Percentiles rank a stretch among this genome's conserved stretches.
Evolutionary conservation across 2,888 invertebrate genomes (phyloP).

Genomic region (Ormyrus pomaceus): DNA sequence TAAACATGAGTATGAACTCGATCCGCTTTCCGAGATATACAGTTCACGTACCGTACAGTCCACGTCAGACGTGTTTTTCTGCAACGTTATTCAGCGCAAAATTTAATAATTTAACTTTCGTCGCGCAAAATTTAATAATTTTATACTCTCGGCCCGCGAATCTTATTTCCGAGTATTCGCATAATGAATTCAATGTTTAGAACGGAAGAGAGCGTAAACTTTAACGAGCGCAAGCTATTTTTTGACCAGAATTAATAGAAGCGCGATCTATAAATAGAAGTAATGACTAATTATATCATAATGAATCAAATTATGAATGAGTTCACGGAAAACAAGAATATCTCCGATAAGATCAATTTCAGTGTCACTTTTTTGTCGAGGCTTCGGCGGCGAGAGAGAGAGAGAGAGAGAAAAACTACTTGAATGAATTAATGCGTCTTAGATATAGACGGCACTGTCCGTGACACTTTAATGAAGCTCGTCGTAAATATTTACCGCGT

Average conservation of each 20-base stretch:
- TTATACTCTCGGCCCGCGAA: background rate
- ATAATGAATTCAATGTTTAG: slow-evolving; percentile 1
- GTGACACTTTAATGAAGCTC: slow-evolving; percentile 22
- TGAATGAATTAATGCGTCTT: slow-evolving; percentile 16
- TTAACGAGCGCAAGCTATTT: background rate
- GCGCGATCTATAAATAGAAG: background rate
- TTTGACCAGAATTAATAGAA: background rate
- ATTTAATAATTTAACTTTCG: too few species aligned
- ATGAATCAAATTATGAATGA: slow-evolving; percentile 18
- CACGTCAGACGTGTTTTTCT: background rate
- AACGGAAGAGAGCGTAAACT: background rate
- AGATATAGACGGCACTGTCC: slow-evolving; percentile 8
- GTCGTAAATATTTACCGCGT: background rate
- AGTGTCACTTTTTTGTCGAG: slow-evolving; percentile 26
- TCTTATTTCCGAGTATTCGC: background rate
- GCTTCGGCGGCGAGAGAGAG: too few species aligned
- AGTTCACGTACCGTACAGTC: slow-evolving; percentile 32
- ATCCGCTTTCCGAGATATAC: slow-evolving; percentile 21
- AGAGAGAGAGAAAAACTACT: background rate
- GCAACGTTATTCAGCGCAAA: background rate
- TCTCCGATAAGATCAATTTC: slow-evolving; percentile 10
- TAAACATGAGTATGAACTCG: slow-evolving; percentile 38
- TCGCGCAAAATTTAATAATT: too few species aligned
- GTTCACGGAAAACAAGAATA: slow-evolving; percentile 27
- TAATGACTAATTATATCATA: slow-evolving; percentile 9